phyloP scores from a whole-genome alignment of 2,113 vertebrate genomes.

The Pholis gunnellus region DNA sequence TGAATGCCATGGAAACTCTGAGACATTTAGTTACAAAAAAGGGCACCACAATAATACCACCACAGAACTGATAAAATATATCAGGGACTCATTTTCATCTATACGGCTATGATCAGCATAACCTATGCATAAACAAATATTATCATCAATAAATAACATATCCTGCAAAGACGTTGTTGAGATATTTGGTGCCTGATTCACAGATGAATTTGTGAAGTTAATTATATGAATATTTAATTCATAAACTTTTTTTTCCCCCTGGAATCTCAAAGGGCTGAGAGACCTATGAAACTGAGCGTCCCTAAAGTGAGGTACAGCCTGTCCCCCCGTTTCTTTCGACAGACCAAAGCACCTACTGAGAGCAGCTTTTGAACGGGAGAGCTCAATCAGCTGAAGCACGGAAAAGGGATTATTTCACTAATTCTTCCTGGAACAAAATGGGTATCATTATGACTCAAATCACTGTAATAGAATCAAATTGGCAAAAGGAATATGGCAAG shows the following conservation, averaged over 20 bases:
- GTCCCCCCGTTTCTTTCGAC: conserved; percentile 24
- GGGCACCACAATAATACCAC: neutral
- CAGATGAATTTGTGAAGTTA: neutral
- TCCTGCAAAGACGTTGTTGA: neutral
- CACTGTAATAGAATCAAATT: conserved; percentile 68
- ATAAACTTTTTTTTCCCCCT: neutral
- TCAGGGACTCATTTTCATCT: neutral
- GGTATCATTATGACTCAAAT: conserved; percentile 67
- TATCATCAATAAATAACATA: neutral
- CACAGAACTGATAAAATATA: conserved; percentile 18
- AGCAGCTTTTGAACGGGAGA: conserved; percentile 35
- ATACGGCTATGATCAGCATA: neutral
- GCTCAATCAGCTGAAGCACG: conserved; percentile 34
- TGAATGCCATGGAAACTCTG: conserved; percentile 59
- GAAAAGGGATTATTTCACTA: conserved; percentile 64
- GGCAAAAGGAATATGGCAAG: conserved; percentile 45
- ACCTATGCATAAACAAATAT: neutral
- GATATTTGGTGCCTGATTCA: neutral
- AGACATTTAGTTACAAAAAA: conserved; percentile 39
- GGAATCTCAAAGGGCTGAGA: conserved; percentile 15
- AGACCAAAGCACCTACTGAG: conserved; percentile 20
- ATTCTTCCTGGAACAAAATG: conserved; percentile 57
- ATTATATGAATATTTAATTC: neutral
- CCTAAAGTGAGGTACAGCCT: conserved; percentile 12
- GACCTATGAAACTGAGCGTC: conserved; percentile 25